Evolutionary conservation across 1,140 invertebrate species (phyloP).

Genomic region (Rhopalosiphum padi): DNA sequence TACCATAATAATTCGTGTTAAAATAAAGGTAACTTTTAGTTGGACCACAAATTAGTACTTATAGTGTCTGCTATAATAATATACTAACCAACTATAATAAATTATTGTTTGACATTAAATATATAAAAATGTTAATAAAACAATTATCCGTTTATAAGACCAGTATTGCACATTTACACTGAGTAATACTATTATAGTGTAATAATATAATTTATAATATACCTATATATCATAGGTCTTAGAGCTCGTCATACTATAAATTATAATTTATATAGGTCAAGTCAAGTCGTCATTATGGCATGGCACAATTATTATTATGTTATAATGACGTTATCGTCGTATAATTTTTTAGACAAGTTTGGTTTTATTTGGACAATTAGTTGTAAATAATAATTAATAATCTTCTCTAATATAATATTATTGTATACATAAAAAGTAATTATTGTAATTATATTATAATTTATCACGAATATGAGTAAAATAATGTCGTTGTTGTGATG

Average conservation of each 20-base stretch:
- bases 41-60: too few species aligned
- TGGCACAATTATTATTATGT: background rate
- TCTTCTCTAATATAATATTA: background rate
- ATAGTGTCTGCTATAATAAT: too few species aligned
- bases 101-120: too few species aligned
- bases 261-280: background rate
- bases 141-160: too few species aligned
- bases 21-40: too few species aligned
- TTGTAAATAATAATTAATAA: background rate
- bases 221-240: background rate
- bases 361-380: background rate
- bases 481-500: background rate
- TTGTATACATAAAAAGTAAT: background rate
- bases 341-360: background rate
- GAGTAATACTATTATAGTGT: too few species aligned
- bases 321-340: background rate
- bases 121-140: too few species aligned
- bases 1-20: too few species aligned
- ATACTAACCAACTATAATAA: too few species aligned
- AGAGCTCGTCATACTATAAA: background rate
- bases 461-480: background rate
- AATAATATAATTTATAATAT: too few species aligned
- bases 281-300: background rate
- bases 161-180: too few species aligned
- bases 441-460: background rate